A percentile compares a stretch with the other conserved stretches of the same genome.
Evolutionary conservation across 2,888 invertebrate species (phyloP).

Genomic region (Lycia hirtaria): DNA sequence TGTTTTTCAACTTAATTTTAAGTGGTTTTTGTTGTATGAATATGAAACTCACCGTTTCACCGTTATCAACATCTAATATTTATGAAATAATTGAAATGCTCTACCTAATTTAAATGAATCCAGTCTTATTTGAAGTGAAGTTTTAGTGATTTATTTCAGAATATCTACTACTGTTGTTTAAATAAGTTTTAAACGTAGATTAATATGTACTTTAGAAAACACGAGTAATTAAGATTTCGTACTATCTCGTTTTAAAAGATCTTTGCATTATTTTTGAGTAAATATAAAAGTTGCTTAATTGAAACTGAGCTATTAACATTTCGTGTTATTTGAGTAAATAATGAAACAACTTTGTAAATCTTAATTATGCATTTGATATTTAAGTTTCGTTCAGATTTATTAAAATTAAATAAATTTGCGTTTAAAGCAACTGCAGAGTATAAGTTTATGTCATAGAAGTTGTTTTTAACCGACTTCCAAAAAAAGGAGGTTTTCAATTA

Average conservation of each 20-base stretch:
- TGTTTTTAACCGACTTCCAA: too few relatives aligned
- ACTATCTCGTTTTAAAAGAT: slow-evolving; percentile 13
- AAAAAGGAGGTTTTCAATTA: too few relatives aligned
- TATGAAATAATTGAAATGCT: background rate
- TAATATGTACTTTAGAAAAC: slow-evolving; percentile 20
- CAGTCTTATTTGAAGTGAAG: slow-evolving; percentile 38
- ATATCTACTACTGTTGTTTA: slow-evolving; percentile 29
- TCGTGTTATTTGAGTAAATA: slow-evolving; percentile 6
- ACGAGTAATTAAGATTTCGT: slow-evolving; percentile 7
- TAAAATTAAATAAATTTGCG: background rate
- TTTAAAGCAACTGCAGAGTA: background rate
- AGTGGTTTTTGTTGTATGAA: too few relatives aligned
- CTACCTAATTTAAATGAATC: slow-evolving; percentile 10
- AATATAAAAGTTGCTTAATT: slow-evolving; percentile 17
- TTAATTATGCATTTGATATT: background rate
- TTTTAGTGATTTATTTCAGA: slow-evolving; percentile 35
- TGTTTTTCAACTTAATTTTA: too few relatives aligned
- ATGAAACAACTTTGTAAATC: background rate
- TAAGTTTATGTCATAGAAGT: too few relatives aligned
- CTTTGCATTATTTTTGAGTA: slow-evolving; percentile 5
- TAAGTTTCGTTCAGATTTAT: background rate
- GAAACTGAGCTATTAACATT: slow-evolving; percentile 7
- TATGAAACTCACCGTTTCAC: too few relatives aligned
- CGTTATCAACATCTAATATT: too few relatives aligned
- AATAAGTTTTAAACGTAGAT: slow-evolving; percentile 13